Evolutionary conservation across 2,888 invertebrate genomes (phyloP).

Genomic region (Poecilus cupreus): DNA sequence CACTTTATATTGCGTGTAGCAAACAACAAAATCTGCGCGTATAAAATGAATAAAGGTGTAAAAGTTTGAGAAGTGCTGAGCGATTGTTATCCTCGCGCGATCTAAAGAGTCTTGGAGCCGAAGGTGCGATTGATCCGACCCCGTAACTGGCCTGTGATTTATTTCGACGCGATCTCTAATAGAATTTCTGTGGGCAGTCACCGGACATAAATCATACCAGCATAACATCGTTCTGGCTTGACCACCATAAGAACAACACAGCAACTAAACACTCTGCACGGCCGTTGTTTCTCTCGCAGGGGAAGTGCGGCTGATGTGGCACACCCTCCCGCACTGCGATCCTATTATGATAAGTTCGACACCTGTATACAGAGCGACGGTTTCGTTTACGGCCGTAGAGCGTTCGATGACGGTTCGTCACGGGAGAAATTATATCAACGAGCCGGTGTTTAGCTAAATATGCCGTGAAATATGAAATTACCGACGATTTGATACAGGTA

Average conservation of each 20-base stretch:
- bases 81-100: slow-evolving; percentile 51
- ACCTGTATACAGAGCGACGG: slow-evolving; percentile 67
- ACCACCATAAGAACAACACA: background rate
- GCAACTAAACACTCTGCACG: background rate
- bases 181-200: slow-evolving; percentile 58
- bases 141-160: slow-evolving; percentile 55
- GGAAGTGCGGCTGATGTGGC: background rate
- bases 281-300: background rate
- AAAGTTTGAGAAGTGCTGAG: slow-evolving; percentile 29
- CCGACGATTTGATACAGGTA: background rate
- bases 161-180: slow-evolving; percentile 58
- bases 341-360: slow-evolving; percentile 72
- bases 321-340: slow-evolving; percentile 64
- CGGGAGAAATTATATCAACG: slow-evolving; percentile 1
- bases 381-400: background rate
- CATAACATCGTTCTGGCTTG: background rate
- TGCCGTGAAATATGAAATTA: slow-evolving; percentile 23
- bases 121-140: slow-evolving; percentile 33
- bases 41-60: background rate
- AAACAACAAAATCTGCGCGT: background rate
- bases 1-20: background rate
- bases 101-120: slow-evolving; percentile 30
- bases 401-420: slow-evolving; percentile 31
- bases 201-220: slow-evolving; percentile 55
- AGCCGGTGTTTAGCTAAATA: background rate